Base-by-base conservation (phyloP, 2,888 invertebrate species). In the Myopa testacea region DNA sequence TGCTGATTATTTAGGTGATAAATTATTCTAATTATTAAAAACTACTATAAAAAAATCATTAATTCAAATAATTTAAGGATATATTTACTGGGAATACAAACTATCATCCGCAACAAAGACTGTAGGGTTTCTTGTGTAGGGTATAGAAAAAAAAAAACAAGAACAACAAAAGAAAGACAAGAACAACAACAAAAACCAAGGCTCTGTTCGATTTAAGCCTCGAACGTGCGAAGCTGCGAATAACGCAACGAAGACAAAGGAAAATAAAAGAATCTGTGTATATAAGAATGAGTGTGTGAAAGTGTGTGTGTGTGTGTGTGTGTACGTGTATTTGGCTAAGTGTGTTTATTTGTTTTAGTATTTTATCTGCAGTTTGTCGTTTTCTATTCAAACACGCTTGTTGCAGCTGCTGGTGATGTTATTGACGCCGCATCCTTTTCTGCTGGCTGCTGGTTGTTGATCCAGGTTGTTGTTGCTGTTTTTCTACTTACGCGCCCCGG, bases 381-480 rank as follows among this genome's bases (percentile, higher is more conserved):
- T 68, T 19, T n/a, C 68, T 45, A 45, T 12, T n/a, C 19, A 37
- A 62, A 75, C 69, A 71, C 78, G 78, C 75, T 74, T 70, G 74
- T 67, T 70, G 75, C 75, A 65, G 70, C 37, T 67, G 26, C 60
- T 52, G 52, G 19, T 69, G 69, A 52, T 62, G 74, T 40, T 40
- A 45, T 68, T 40, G 45, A 45, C 45, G 45, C 45, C 10, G 70
- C 70, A 62, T 50, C 55, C 16, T 70, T 16, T n/a, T 55, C 70
- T 7, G 14, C 34, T 67, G 50, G 12, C 52, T 65, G 50, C 45
- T 45, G n/a, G 26, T 26, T 26, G 26, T 26, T 26, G 26, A 26
- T 26, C 26, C 26, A 26, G 16, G n/a, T 55, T 37, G 52, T 70
- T 55, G 55, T 0, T n/a, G 12, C 14, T 40, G 55, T 10, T 65